Evolutionary conservation across 2,797 vertebrate species (phyloP).

Genomic region (Melanotaenia nigrans): DNA sequence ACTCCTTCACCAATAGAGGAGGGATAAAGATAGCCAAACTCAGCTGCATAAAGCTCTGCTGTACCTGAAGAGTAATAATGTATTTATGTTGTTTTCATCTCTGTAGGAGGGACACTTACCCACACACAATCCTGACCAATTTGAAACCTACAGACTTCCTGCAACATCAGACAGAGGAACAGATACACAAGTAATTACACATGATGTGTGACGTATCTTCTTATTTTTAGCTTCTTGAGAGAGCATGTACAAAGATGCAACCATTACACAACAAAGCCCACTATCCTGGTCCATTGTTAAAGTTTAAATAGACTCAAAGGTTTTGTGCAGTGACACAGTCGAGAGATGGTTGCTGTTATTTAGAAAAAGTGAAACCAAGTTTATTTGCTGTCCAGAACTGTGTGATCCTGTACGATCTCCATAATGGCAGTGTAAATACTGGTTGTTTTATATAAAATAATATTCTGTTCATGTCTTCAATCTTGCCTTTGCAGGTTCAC

Average conservation of each 20-base stretch:
- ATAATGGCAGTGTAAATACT: background rate
- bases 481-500: too few relatives aligned
- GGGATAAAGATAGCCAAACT: conserved; percentile 30
- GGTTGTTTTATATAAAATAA: background rate
- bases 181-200: conserved; percentile 39
- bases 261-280: background rate
- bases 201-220: conserved; percentile 1
- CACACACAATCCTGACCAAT: conserved; percentile 21
- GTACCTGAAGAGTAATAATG: conserved; percentile 21
- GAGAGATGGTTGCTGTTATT: background rate
- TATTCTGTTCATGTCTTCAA: background rate
- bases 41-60: conserved; percentile 1
- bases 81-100: conserved; percentile 30
- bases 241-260: background rate
- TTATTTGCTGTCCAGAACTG: background rate
- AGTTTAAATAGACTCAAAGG: background rate
- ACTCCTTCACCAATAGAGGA: conserved; percentile 13
- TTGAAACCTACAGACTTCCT: conserved; percentile 35
- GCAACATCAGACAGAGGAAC: conserved; percentile 22
- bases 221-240: background rate
- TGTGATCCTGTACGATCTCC: background rate
- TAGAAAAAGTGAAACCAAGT: background rate
- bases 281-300: background rate
- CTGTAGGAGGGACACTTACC: conserved; percentile 41
- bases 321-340: background rate